Conservation (phyloP, 2,888 invertebrate genomes). For the Eilema depressum region DNA sequence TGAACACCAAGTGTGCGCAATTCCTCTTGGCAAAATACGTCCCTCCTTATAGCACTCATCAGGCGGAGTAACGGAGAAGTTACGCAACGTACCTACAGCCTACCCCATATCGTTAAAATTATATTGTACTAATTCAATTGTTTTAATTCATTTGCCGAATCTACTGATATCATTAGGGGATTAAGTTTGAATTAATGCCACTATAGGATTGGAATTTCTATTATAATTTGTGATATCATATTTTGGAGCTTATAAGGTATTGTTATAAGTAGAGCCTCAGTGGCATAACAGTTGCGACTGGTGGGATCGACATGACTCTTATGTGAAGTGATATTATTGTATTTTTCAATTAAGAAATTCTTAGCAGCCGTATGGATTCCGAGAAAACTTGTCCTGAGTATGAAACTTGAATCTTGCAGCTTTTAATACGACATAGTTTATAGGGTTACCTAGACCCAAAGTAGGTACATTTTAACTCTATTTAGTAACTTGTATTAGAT, state of each 20-base stretch:
- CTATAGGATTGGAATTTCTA: not conserved
- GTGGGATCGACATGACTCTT: not conserved
- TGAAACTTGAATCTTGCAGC: no score
- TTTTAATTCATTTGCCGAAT: conserved; percentile 42
- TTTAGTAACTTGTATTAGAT: no score
- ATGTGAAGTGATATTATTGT: not conserved
- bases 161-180: conserved; percentile 9
- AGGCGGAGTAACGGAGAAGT: conserved; percentile 59
- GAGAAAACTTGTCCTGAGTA: no score
- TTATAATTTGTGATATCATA: not conserved
- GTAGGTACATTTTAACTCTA: no score
- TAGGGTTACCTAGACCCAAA: no score
- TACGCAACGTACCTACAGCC: conserved; percentile 48
- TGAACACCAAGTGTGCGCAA: conserved; percentile 81
- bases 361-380: no score
- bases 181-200: conserved; percentile 6
- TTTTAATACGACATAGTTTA: no score
- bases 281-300: not conserved
- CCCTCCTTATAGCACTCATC: conserved; percentile 59
- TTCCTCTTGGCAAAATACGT: conserved; percentile 76
- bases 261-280: not conserved
- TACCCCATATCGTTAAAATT: conserved; percentile 43
- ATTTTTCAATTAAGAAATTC: no score
- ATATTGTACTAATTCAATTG: conserved; percentile 47
- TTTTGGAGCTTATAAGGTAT: not conserved